Percentiles rank a stretch among this genome's conserved stretches.
These are phyloP conservation scores for Nicator chloris DNA, from an alignment of 2,113 vertebrate species.

Conservation along the genomic window DNA sequence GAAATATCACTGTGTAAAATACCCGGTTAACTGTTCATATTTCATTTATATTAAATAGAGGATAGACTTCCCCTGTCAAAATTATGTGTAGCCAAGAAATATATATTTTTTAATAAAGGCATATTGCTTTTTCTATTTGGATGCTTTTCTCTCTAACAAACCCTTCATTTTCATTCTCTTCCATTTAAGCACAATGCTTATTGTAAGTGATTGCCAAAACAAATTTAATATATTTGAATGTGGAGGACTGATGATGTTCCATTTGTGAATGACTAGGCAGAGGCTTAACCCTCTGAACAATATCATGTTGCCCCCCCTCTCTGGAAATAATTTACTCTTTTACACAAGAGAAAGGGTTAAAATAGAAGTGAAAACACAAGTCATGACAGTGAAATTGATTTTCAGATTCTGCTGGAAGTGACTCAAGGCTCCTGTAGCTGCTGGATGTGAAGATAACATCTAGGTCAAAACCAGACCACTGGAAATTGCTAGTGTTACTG, in stretches of 20 bases:
- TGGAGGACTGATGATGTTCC: neutral
- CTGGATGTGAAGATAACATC: neutral
- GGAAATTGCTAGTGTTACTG: neutral
- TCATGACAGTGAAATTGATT: neutral
- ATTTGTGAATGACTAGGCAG: neutral
- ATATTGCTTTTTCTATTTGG: constrained; percentile 4
- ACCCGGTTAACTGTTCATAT: neutral
- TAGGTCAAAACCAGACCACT: neutral
- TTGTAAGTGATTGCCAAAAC: neutral
- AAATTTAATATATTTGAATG: neutral
- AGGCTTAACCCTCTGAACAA: neutral
- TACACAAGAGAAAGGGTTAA: neutral
- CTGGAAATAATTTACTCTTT: neutral
- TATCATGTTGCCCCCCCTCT: rapidly evolving
- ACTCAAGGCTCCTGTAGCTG: neutral
- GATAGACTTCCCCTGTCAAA: neutral
- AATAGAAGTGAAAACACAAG: neutral
- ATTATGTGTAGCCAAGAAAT: neutral
- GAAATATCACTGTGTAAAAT: constrained; percentile 30
- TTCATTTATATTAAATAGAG: constrained; percentile 20
- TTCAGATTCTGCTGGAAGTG: neutral
- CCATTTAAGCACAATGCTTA: neutral
- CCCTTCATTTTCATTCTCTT: neutral
- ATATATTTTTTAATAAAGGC: neutral
- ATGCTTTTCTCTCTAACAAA: neutral